Conservation (phyloP, 2,888 invertebrate genomes). For the Mythimna loreyi region DNA sequence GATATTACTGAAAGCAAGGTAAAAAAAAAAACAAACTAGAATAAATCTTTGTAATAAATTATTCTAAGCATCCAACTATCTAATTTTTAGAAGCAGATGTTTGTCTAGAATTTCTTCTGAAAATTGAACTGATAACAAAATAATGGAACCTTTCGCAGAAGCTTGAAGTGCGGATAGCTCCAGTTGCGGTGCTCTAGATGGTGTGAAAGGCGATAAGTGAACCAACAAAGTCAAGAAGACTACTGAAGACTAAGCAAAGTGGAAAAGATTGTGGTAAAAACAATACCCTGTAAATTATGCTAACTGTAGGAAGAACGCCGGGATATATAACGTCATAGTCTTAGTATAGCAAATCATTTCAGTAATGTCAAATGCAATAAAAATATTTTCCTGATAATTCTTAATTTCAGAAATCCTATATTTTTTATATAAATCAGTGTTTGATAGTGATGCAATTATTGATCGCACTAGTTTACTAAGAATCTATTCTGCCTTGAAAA, state of each 20-base stretch:
- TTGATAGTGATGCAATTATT: too few relatives aligned
- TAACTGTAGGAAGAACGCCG: neutral
- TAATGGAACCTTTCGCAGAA: neutral
- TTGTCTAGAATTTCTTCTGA: neutral
- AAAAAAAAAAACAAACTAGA: neutral
- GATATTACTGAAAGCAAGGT: neutral
- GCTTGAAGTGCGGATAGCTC: neutral
- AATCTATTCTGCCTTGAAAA: too few relatives aligned
- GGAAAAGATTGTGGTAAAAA: constrained; percentile 26
- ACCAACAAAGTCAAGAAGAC: constrained; percentile 37
- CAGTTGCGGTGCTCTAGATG: constrained; percentile 11
- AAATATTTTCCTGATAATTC: neutral
- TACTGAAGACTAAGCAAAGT: constrained; percentile 27
- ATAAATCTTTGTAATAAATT: too few relatives aligned
- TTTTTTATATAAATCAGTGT: too few relatives aligned
- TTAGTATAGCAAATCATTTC: constrained; percentile 6
- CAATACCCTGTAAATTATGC: constrained; percentile 11
- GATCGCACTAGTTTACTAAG: too few relatives aligned
- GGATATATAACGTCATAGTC: neutral
- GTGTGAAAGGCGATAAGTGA: constrained; percentile 37
- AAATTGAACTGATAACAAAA: neutral
- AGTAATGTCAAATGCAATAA: neutral
- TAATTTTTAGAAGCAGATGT: neutral
- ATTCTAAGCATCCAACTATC: too few relatives aligned
- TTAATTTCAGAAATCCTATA: too few relatives aligned